These are phyloP conservation scores for Echinops telfairi DNA, from an alignment of 2,113 vertebrate genomes.

Conservation along the genomic window DNA sequence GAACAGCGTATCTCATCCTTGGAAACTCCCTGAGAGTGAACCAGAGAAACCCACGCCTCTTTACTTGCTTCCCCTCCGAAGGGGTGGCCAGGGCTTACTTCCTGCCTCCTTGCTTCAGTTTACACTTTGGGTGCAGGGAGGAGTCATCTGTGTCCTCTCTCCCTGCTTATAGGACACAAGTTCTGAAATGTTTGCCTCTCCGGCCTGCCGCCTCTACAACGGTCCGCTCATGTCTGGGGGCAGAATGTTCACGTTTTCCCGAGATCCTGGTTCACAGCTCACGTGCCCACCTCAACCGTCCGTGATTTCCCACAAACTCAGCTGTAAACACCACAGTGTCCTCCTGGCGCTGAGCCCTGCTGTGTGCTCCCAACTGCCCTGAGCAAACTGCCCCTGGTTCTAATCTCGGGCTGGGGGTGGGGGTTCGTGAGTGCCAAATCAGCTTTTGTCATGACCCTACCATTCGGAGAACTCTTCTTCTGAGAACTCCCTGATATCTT, in stretches of 20 bases:
- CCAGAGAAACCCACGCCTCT: conserved; percentile 1
- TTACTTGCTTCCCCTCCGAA: conserved; percentile 15
- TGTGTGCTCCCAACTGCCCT: background rate
- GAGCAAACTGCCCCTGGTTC: background rate
- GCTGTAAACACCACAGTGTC: background rate
- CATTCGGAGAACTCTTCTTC: background rate
- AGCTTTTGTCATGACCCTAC: background rate
- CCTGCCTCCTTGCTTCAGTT: background rate
- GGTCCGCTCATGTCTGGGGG: background rate
- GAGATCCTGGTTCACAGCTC: background rate
- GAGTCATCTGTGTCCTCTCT: no score
- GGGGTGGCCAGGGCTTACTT: background rate
- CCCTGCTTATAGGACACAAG: no score
- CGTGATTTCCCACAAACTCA: background rate
- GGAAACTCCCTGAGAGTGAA: background rate
- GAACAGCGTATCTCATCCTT: conserved; percentile 35
- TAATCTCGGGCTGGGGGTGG: background rate
- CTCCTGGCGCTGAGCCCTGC: background rate
- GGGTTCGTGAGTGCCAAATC: background rate
- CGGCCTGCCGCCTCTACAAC: background rate
- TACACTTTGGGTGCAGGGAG: background rate
- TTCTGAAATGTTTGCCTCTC: background rate
- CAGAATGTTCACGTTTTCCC: background rate
- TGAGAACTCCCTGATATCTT: background rate
- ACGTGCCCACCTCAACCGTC: background rate